phyloP scores from a whole-genome alignment of 2,888 invertebrate species.

The Calameuta pallipes region DNA sequence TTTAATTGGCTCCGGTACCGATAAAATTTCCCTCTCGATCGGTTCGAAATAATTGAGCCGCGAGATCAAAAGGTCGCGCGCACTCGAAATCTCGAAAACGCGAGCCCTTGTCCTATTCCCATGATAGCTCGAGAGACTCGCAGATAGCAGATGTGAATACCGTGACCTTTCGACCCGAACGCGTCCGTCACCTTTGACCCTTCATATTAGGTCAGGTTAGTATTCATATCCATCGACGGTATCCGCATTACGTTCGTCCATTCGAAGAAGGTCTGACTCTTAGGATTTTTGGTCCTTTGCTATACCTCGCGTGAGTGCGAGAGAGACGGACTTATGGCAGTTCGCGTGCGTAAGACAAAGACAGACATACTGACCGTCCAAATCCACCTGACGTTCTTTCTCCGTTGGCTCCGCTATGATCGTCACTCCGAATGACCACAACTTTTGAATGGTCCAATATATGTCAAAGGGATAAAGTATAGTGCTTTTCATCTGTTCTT shows the following conservation, averaged over 20 bases:
- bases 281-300: neutral
- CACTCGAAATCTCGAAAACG: neutral
- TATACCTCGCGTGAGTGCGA: neutral
- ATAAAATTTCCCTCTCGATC: slow-evolving; percentile 30
- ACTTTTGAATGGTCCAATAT: neutral
- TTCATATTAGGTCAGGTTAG: too few relatives aligned
- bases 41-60: slow-evolving; percentile 28
- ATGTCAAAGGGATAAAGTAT: neutral
- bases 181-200: neutral
- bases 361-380: neutral
- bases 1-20: slow-evolving; percentile 40
- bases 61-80: neutral
- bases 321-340: neutral
- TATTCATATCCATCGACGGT: too few relatives aligned
- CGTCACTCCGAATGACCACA: neutral
- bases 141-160: too few relatives aligned
- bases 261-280: neutral
- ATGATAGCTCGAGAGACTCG: neutral
- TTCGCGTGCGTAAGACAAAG: too few relatives aligned
- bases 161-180: neutral
- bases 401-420: neutral
- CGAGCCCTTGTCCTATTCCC: neutral
- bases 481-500: neutral
- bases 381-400: neutral
- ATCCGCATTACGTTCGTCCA: too few relatives aligned